These are phyloP conservation scores for Vespertilio murinus DNA, from an alignment of 2,797 vertebrate species.

Conservation along the genomic window DNA sequence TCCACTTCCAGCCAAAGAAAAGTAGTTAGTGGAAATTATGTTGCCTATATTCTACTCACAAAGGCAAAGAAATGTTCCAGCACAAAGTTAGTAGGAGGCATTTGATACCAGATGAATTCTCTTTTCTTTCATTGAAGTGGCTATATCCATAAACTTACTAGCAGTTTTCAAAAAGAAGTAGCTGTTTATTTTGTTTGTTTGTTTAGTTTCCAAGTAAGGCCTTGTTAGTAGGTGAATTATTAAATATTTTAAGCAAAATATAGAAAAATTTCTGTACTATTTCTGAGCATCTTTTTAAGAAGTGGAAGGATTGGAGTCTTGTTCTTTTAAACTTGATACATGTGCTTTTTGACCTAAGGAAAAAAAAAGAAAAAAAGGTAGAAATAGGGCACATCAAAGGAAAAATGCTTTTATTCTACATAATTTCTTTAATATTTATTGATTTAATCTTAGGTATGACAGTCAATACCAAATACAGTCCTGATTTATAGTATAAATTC, in stretches of 20 bases:
- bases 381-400: neutral
- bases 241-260: slow-evolving; percentile 4
- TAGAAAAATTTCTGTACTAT: neutral
- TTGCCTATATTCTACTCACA: neutral
- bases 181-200: neutral
- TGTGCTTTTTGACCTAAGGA: neutral
- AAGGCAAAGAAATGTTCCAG: slow-evolving; percentile 40
- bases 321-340: neutral
- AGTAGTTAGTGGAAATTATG: neutral
- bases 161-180: neutral
- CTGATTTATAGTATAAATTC: neutral
- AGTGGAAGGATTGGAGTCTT: neutral
- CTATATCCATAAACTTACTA: slow-evolving; percentile 29
- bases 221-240: neutral
- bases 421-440: neutral
- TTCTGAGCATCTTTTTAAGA: neutral
- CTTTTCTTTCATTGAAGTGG: neutral
- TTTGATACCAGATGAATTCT: slow-evolving; percentile 19
- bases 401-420: neutral
- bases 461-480: neutral
- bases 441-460: neutral
- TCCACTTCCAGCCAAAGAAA: neutral
- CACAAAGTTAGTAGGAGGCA: neutral
- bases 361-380: neutral
- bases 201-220: neutral